Conservation (phyloP, 2,888 invertebrate species). For the Eupelmus urozonus region DNA sequence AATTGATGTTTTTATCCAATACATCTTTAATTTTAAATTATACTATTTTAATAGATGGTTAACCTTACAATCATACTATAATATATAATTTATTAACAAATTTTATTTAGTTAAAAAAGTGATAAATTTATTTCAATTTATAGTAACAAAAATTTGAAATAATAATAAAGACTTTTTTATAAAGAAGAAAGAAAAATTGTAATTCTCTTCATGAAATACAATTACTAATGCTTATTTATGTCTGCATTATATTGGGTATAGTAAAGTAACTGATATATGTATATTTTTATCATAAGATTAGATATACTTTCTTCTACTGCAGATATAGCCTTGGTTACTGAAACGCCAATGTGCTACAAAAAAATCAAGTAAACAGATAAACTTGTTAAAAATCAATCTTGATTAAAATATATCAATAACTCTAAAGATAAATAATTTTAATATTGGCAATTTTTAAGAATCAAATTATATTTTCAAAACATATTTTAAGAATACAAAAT, state of each 20-base stretch:
- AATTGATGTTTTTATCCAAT: slow-evolving; percentile 23
- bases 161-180: too few species aligned
- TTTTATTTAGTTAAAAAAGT: neutral
- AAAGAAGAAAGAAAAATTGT: too few species aligned
- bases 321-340: too few species aligned
- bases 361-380: neutral
- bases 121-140: neutral
- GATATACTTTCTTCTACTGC: neutral
- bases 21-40: slow-evolving; percentile 29
- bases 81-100: neutral
- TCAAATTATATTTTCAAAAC: slow-evolving; percentile 50
- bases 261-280: slow-evolving; percentile 7
- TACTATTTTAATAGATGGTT: neutral
- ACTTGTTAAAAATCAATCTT: too few species aligned
- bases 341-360: neutral
- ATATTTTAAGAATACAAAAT: slow-evolving; percentile 55
- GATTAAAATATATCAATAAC: too few species aligned
- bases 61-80: slow-evolving; percentile 27
- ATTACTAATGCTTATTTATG: neutral
- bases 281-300: neutral
- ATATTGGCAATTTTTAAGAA: neutral
- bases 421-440: neutral
- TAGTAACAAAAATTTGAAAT: neutral
- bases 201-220: too few species aligned
- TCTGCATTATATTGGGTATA: neutral